Evolutionary conservation across 2,113 vertebrate genomes (phyloP).

Genomic region (Himantopus leucocephalus): DNA sequence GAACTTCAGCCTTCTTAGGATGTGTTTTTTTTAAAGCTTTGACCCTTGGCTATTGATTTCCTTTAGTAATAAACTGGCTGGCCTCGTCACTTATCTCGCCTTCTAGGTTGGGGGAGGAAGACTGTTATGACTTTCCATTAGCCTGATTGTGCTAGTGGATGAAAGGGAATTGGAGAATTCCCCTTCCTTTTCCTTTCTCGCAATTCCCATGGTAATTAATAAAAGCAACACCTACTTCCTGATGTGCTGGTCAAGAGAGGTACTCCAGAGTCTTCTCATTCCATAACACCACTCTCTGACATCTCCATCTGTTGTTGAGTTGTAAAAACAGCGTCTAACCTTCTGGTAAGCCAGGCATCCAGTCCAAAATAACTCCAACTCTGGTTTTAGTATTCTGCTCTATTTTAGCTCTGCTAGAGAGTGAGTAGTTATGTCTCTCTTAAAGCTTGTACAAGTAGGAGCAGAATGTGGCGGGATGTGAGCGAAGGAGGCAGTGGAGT

Average conservation of each 20-base stretch:
- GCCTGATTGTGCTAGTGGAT: not conserved
- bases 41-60: constrained; percentile 40
- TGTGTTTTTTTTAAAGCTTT: constrained; percentile 32
- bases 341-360: not conserved
- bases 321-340: not conserved
- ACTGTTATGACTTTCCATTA: constrained; percentile 9
- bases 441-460: not conserved
- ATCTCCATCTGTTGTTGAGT: not conserved
- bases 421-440: not conserved
- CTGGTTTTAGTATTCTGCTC: not conserved
- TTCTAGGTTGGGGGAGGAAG: not conserved
- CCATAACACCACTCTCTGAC: not conserved
- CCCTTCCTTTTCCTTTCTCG: not conserved
- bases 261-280: not conserved
- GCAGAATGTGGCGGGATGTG: not conserved
- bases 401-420: not conserved
- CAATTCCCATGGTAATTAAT: not conserved
- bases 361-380: not conserved
- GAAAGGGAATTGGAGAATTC: constrained; percentile 14
- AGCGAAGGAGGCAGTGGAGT: not conserved
- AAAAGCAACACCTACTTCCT: constrained; percentile 4
- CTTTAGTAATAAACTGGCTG: constrained; percentile 12
- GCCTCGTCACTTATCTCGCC: not conserved
- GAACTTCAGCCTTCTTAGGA: constrained; percentile 16
- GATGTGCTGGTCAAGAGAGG: not conserved